Base-by-base conservation (phyloP, 2,797 vertebrate genomes). In the Crossoptilon crossoptilon region DNA sequence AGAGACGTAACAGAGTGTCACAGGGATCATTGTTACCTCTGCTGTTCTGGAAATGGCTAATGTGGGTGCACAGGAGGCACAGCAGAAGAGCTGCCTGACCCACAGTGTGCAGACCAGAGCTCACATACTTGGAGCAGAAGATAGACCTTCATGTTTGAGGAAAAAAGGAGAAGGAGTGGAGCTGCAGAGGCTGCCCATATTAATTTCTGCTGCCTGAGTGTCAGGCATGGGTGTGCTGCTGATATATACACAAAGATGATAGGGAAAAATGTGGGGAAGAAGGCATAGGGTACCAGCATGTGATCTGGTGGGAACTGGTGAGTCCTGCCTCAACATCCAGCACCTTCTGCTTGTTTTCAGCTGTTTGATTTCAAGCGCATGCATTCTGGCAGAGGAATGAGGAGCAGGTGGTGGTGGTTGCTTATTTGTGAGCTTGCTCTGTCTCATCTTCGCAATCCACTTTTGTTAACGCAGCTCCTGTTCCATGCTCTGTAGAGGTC, bases 391-490 rank as follows among this genome's bases (percentile, higher is more conserved):
- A 90, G 46, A 75, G 49, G 69, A 44, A 3, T 6, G n/a, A 85
- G 83, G 84, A 95, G 90, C 94, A 90, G 95, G 94, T 96, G 95
- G 88, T 53, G 29, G 27, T 35, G 80, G 94, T 74, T 93, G 33
- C 69, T 84, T 87, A 43, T 95, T 93, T 68, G 68, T 78, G 80
- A 21, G 66, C 59, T 93, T 88, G 77, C 88, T 94, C 91, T 86
- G 84, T 88, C 58, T 95, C 75, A 64, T 90, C 78, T 81, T 92
- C 74, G 74, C 93, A 94, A 84, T 91, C 53, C 70, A 2, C 88
- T 94, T 94, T 75, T 80, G 87, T 77, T 74, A 77, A 59, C 69
- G 23, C 69, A 68, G 39, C 70, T 90, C 73, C 81, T 77, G 55
- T 94, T 95, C 67, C 67, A 37, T 64, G 72, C 74, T 41, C 81